Evolutionary conservation across 2,888 invertebrate species (phyloP), one percentile per base, ranked within the genome.

Genomic region (Creontiades dilutus): DNA sequence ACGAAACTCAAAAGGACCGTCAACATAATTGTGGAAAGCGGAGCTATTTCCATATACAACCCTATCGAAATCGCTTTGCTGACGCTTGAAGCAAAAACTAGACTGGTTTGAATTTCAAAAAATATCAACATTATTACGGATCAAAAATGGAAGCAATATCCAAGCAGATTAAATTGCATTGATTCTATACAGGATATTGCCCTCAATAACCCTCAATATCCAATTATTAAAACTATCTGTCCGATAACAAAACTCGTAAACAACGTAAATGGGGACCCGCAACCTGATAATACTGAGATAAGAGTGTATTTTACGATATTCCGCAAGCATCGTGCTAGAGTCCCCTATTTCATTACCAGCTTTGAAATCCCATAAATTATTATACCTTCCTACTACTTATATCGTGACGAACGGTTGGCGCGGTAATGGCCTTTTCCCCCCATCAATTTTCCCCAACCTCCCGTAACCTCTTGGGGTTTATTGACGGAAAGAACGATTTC

Each of bases 361-460:
- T 68, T 23, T 23, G 68, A 19, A 68, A 61, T 61, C 68, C 23
- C 23, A 68, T 68, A 68, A 68, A 68, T 68, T 68, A 68, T 68
- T 37, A 68, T 68, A 23, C 12, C 11, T 57, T n/a, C n/a, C 57
- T 68, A 68, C 68, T 68, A 68, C 68, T 68, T 68, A 68, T 68
- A 68, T 68, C 68, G 23, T 68, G 68, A 68, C 68, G 23, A 68
- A 68, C 68, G 68, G 7, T 27, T 27, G 27, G 68, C 19, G 68
- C 68, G 68, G 23, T 68, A 68, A 68, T 68, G 68, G 68, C 11
- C 19, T 68, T 68, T 68, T 68, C 13, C 68, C 19, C 19, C 68
- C 68, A 68, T 68, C n/a, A 23, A 68, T 68, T 68, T 68, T 23
- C 68, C 19, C 23, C 68, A 19, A 68, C 5, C 68, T 37, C 68